Base-by-base conservation (phyloP, 2,888 invertebrate genomes). In the Calameuta pallipes region DNA sequence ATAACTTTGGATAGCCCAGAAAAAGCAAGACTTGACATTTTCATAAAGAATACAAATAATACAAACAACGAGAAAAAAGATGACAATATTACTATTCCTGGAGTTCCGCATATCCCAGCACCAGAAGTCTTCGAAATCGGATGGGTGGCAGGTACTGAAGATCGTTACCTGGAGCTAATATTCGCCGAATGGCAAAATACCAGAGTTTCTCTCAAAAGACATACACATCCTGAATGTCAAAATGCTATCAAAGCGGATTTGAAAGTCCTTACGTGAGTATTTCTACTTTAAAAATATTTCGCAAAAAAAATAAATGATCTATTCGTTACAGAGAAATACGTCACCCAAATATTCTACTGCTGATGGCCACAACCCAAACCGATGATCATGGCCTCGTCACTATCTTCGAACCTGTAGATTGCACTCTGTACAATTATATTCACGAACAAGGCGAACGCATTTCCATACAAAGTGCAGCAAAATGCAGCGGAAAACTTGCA, bases 181-280 rank as follows among this genome's bases (percentile, higher is more conserved):
- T 89, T 84, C 75, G 89, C 89, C 11, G 89, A 90, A 74, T 90
- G 89, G 89, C 87, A 89, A 75, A 88, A 85, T 74, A 89, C 89
- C 0, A 85, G 86, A 77, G 85, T 89, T 31, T 84, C 88, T 0
- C 75, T 90, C 4, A 87, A 89, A 69, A 85, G 88, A 74, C 86
- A 87, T 77, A 82, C 86, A 1, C 88, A 88, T 79, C 84, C 86
- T 4, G 85, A 88, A 11, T 89, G 87, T 74, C 82, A 82, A 41
- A 84, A 84, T 41, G 87, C 88, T 15, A 81, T 90, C 11, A 87
- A 82, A 81, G 87, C 86, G 4, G 89, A 90, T 74, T 81, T 90
- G 30, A 83, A 88, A 81, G 81, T 90, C 75, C 85, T 90, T 41
- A 84, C 82, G 89, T 89, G 80, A 80, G 84, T 80, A 56, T 71